Conservation (phyloP, 2,113 vertebrate genomes). For the Melanotaenia duboulayi region DNA sequence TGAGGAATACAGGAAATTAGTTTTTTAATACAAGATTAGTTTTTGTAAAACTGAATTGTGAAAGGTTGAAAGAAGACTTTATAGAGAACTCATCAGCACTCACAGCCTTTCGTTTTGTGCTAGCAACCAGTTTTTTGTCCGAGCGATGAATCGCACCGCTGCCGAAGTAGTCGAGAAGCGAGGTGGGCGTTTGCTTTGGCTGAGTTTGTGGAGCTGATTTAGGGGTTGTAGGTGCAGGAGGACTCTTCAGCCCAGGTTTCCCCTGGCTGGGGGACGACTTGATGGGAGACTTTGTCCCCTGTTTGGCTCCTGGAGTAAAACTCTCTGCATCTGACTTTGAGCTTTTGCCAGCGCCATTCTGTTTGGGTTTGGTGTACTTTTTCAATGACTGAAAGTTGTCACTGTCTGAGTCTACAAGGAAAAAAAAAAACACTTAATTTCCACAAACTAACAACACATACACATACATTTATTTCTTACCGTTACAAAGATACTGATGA, state of each 20-base stretch:
- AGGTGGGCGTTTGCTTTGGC: constrained; percentile 87
- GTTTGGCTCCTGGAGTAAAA: constrained; percentile 22
- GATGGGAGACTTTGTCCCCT: constrained; percentile 44
- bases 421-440: background rate
- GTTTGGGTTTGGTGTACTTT: constrained; percentile 81
- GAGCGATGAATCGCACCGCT: constrained; percentile 86
- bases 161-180: constrained; percentile 92
- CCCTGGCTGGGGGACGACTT: constrained; percentile 39
- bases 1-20: constrained; percentile 59
- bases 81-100: constrained; percentile 61
- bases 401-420: constrained; percentile 89
- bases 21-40: background rate
- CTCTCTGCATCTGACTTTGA: constrained; percentile 39
- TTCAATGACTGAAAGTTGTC: constrained; percentile 85
- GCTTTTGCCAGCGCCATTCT: constrained; percentile 74
- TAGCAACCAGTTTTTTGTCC: constrained; percentile 93
- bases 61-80: background rate
- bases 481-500: background rate
- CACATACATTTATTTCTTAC: background rate
- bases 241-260: constrained; percentile 73
- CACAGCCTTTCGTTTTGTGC: constrained; percentile 90
- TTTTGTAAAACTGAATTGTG: background rate
- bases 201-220: constrained; percentile 78
- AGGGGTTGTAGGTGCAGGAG: constrained; percentile 64
- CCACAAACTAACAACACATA: background rate